Base-by-base conservation (phyloP, 1,140 invertebrate species). In the Trichoplusia ni region DNA sequence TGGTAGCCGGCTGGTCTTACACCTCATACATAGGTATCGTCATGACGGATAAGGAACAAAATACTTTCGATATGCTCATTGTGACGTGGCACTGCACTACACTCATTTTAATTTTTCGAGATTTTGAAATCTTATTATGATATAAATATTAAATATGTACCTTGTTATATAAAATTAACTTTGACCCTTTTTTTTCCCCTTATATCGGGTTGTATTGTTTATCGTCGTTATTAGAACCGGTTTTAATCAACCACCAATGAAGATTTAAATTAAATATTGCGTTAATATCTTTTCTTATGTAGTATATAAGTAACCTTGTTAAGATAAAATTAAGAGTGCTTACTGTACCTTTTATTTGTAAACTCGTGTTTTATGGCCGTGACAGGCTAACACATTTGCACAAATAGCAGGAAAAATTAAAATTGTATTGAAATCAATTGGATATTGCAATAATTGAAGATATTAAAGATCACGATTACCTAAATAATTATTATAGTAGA, bases 271-370 rank as follows among this genome's bases (percentile, higher is more conserved):
- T n/a, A 40, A 47, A 37, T 47, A 37, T 58, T 35, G 16, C 13
- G 14, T 42, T 59, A 31, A 31, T 38, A 33, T 59, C 16, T 16
- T 59, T 31, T 59, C 31, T 59, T 59, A 56, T 11, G 25, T 59
- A 59, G 54, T 44, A 8, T n/a, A n/a, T 44, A 44, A 44, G 40
- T 23, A 44, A 29, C 37, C 23, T 60, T 46, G 42, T 47, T 60
- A 19, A 59, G 38, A 59, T 59, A 59, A 59, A 59, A 31, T 58
- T 59, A 59, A 42, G 37, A 59, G 54, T 59, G 54, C 54, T 59
- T 59, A 44, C 8, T 19, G 19, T 44, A 3, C n/a, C n/a, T 53
- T 35, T 18, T 37, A 31, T 53, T 53, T 53, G 49, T 37, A 37
- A 11, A 35, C 14, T 13, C n/a, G 11, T 53, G 19, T 53, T 60